Percentiles rank a stretch among this genome's conserved stretches.
phyloP scores from a whole-genome alignment of 2,888 invertebrate genomes.

The Stenolophus ochropezus region DNA sequence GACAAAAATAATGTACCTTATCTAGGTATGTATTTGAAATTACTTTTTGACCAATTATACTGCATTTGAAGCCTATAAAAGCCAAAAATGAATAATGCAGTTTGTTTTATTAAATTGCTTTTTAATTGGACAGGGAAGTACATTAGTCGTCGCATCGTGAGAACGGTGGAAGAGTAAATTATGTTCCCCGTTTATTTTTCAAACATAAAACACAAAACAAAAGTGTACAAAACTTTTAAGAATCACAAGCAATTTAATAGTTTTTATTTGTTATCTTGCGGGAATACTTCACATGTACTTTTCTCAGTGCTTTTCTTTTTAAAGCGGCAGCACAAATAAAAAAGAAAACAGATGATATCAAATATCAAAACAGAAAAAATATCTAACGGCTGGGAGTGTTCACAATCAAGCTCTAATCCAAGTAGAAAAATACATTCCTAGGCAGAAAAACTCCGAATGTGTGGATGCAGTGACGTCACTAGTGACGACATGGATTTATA shows the following conservation, averaged over 20 bases:
- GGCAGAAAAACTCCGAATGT: not conserved
- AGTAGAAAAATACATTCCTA: slow-evolving; percentile 11
- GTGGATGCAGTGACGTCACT: slow-evolving; percentile 23
- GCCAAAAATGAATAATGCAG: not conserved
- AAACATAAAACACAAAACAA: not conserved
- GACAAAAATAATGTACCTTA: no score
- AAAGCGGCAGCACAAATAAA: slow-evolving; percentile 21
- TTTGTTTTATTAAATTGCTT: not conserved
- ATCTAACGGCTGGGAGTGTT: not conserved
- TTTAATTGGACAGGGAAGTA: slow-evolving; percentile 13
- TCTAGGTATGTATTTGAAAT: no score
- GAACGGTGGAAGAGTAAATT: not conserved
- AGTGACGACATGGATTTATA: slow-evolving; percentile 17
- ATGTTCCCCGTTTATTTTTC: not conserved
- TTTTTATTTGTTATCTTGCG: not conserved
- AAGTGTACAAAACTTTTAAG: no score
- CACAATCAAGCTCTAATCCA: slow-evolving; percentile 8
- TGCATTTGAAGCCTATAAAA: not conserved
- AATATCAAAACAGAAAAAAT: slow-evolving; percentile 21
- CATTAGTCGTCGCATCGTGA: not conserved
- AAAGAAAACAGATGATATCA: slow-evolving; percentile 25
- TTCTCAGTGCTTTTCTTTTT: slow-evolving; percentile 10
- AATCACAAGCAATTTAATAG: no score
- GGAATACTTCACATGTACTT: slow-evolving; percentile 1
- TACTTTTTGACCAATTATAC: not conserved